Percentiles rank a stretch among this genome's conserved stretches.
phyloP scores from a whole-genome alignment of 2,797 vertebrate species.

The Clamator glandarius region DNA sequence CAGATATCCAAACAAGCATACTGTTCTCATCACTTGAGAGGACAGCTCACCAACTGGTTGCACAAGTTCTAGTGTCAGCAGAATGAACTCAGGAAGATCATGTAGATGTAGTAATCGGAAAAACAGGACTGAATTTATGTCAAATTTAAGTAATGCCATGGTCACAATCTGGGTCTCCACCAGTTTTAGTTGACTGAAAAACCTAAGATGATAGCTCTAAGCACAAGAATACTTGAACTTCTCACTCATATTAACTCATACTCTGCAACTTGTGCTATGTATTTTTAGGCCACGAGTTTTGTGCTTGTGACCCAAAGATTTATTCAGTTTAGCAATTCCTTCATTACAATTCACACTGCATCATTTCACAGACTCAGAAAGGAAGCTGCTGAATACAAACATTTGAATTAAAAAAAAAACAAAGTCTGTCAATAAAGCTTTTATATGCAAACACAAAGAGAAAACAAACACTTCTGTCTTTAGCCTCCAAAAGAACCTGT shows the following conservation, averaged over 20 bases:
- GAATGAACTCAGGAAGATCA: neutral
- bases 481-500: neutral
- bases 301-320: neutral
- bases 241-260: neutral
- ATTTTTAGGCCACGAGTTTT: neutral
- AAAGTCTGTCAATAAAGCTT: constrained; percentile 8
- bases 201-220: neutral
- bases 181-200: neutral
- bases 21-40: fast-evolving
- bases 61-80: neutral
- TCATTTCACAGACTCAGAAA: neutral
- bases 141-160: neutral
- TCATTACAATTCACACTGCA: constrained; percentile 1
- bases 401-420: neutral
- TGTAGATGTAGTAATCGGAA: fast-evolving
- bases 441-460: neutral
- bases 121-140: neutral
- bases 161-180: neutral
- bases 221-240: neutral
- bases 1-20: neutral
- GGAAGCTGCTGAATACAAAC: constrained; percentile 8
- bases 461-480: neutral
- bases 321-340: neutral
- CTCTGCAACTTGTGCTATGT: neutral
- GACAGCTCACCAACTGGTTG: neutral